Base-by-base conservation (phyloP, 2,113 vertebrate species). In the Sylvietta virens region DNA sequence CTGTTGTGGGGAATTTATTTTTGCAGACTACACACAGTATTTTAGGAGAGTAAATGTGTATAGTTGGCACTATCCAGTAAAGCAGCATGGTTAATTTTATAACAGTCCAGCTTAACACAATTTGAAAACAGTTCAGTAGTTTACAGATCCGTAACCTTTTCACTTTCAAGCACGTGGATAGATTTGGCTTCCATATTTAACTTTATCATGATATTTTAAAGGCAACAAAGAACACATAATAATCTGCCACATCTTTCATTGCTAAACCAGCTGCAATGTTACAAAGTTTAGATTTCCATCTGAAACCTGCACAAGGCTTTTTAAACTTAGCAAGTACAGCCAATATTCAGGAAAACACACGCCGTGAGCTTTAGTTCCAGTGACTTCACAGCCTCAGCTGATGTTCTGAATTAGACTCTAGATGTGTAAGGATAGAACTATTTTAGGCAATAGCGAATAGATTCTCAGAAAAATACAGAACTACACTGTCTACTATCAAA, bases 1-100 rank as follows among this genome's bases (percentile, higher is more conserved):
- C 90, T 86, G 73, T 83, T 88, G 90, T 42, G 65, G 71, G 72
- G 70, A 80, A 90, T 81, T 92, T 81, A 76, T 88, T 94, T 77
- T 80, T 90, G 60, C 81, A 94, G 78, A 60, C 79, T 87, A 81
- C 42, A 89, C 40, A 54, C 5, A 60, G 57, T 48, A 79, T 90
- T 87, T 79, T 47, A 45, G 58, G 58, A 71, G 77, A 84, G 42
- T 21, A 35, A 88, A 90, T 31, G 58, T 53, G 53, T 42, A 81
- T 6, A 24, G 40, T 13, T 64, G 37, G 71, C 60, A 60, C 51
- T 60, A 70, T 12, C 0, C 1, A 87, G 74, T 71, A 92, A 89
- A 88, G 79, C 37, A 89, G 67, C 0, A 0, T 26, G n/a, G 51
- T 51, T 93, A 54, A 93, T 86, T 92, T 86, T 77, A 0, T 22